Conservation (phyloP, 2,113 vertebrate species). For the Xiphophorus couchianus region DNA sequence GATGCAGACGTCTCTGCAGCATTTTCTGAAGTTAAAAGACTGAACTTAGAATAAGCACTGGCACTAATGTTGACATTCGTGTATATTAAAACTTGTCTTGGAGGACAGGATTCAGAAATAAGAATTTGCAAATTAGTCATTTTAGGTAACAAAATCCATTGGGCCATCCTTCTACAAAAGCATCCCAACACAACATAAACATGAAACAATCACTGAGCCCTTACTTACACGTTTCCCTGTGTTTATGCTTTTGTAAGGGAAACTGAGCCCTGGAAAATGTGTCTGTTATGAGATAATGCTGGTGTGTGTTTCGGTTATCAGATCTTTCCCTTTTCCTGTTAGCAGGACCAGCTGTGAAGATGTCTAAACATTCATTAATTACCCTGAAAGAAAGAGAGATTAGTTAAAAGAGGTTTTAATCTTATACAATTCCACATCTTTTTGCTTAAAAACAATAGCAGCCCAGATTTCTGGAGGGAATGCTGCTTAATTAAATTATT, state of each 20-base stretch:
- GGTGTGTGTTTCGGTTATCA: slow-evolving; percentile 53
- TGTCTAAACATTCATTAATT: slow-evolving; percentile 36
- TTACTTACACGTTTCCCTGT: background rate
- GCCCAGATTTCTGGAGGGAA: background rate
- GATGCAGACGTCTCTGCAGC: slow-evolving; percentile 42
- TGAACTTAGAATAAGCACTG: slow-evolving; percentile 50
- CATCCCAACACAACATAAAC: slow-evolving; percentile 9
- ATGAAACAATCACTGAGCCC: background rate
- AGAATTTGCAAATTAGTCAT: slow-evolving; percentile 1
- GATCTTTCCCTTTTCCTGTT: slow-evolving; percentile 57
- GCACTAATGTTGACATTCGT: slow-evolving; percentile 45
- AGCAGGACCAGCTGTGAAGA: slow-evolving; percentile 12
- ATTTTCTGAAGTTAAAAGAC: slow-evolving; percentile 57
- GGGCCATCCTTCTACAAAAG: background rate
- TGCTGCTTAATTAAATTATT: background rate
- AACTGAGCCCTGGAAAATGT: slow-evolving; percentile 53
- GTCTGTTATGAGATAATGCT: slow-evolving; percentile 37
- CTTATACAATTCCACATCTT: background rate
- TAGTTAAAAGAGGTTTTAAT: background rate
- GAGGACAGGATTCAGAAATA: slow-evolving; percentile 19
- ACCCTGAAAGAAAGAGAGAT: background rate
- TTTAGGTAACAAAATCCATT: background rate
- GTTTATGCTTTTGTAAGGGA: slow-evolving; percentile 41
- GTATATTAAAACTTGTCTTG: slow-evolving; percentile 47
- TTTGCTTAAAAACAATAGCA: background rate